phyloP scores from a whole-genome alignment of 2,888 invertebrate genomes.

The Bembecia ichneumoniformis region DNA sequence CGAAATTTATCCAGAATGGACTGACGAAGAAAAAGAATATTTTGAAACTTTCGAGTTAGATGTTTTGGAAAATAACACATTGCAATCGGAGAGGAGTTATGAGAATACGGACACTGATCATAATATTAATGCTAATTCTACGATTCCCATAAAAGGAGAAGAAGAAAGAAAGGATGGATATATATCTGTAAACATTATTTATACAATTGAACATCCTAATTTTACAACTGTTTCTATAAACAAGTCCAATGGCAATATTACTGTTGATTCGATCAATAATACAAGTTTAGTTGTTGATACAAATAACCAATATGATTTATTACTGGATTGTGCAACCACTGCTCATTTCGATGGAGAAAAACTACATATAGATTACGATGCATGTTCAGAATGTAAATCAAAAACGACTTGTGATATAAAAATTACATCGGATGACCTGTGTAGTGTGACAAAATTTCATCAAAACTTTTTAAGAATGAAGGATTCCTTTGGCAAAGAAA shows the following conservation, averaged over 20 bases:
- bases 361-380: slow-evolving; percentile 39
- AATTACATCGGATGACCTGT: slow-evolving; percentile 27
- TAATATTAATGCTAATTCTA: slow-evolving; percentile 19
- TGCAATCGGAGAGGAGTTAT: slow-evolving; percentile 34
- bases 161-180: slow-evolving; percentile 42
- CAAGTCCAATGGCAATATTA: slow-evolving; percentile 35
- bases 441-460: slow-evolving; percentile 23
- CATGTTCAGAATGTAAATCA: slow-evolving; percentile 39
- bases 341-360: slow-evolving; percentile 45
- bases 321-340: slow-evolving; percentile 37
- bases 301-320: slow-evolving; percentile 37
- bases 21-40: slow-evolving; percentile 41
- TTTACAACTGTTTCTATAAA: slow-evolving; percentile 66
- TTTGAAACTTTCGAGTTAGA: slow-evolving; percentile 30
- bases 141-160: slow-evolving; percentile 6
- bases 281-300: slow-evolving; percentile 30
- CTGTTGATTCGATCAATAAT: slow-evolving; percentile 47
- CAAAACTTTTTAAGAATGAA: slow-evolving; percentile 46
- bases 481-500: slow-evolving; percentile 46
- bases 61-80: slow-evolving; percentile 19
- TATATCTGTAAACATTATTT: slow-evolving; percentile 40
- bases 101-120: slow-evolving; percentile 8
- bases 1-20: slow-evolving; percentile 57
- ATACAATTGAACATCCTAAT: slow-evolving; percentile 61
- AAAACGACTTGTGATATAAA: slow-evolving; percentile 40